A percentile compares a stretch with the other conserved stretches of the same genome.
Conservation (phyloP, 2,113 vertebrate species). For the Rynchops niger region DNA sequence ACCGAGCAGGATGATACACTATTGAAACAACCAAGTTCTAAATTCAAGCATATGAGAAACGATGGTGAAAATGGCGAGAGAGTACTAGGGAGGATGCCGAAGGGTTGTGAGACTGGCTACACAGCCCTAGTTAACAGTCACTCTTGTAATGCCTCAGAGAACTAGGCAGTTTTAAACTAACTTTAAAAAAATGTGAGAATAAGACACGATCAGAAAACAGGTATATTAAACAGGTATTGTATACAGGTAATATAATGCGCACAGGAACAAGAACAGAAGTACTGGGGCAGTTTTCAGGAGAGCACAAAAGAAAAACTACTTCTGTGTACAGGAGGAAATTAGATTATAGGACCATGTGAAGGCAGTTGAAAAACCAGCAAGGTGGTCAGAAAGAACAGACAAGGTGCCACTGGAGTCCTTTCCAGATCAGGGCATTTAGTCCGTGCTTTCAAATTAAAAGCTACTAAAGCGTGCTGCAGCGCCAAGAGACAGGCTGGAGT, state of each 20-base stretch:
- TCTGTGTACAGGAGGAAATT: neutral
- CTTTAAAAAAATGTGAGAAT: neutral
- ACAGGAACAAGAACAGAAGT: neutral
- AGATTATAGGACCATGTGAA: rapidly evolving
- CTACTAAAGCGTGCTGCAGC: neutral
- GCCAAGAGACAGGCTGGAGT: neutral
- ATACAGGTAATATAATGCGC: neutral
- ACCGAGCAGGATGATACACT: neutral
- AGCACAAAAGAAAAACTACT: neutral
- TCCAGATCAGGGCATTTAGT: too few relatives aligned
- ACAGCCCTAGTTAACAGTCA: neutral
- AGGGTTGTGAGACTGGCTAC: neutral
- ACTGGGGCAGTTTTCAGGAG: too few relatives aligned
- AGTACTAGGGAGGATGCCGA: neutral
- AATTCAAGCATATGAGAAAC: neutral
- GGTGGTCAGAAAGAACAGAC: neutral
- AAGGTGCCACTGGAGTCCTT: neutral
- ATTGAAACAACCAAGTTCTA: neutral
- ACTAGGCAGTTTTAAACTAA: neutral
- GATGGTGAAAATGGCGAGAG: neutral
- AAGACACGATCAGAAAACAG: neutral
- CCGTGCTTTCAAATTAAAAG: neutral
- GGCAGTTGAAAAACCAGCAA: neutral
- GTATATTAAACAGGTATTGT: too few relatives aligned
- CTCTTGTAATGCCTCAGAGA: neutral